Conservation (phyloP, 2,797 vertebrate species). For the Ciconia nigra region DNA sequence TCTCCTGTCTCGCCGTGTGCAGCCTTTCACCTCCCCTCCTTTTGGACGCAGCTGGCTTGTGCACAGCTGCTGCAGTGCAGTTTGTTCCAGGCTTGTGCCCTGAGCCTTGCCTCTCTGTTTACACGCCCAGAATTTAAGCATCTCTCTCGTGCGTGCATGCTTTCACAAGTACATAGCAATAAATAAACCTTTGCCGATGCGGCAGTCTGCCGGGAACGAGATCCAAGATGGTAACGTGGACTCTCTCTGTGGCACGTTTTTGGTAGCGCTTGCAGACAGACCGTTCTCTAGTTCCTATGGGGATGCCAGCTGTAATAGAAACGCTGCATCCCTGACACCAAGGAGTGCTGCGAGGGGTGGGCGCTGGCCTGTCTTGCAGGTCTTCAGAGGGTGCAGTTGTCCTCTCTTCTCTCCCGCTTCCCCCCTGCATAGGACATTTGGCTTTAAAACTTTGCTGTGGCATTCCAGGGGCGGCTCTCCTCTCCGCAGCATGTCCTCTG, state of each 20-base stretch:
- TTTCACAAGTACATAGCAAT: background rate
- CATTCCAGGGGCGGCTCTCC: background rate
- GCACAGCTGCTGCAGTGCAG: background rate
- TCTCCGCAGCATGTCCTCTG: background rate
- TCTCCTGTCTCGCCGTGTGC: background rate
- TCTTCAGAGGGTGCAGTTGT: background rate
- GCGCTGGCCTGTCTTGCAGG: background rate
- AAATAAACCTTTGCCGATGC: background rate
- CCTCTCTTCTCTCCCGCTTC: background rate
- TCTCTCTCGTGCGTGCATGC: background rate
- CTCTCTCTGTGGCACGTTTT: background rate
- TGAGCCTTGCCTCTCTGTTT: background rate
- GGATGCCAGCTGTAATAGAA: background rate
- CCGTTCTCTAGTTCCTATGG: background rate
- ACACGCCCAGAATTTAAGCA: background rate
- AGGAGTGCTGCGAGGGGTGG: background rate
- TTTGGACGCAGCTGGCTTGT: background rate
- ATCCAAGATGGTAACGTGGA: background rate
- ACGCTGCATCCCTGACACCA: rapidly evolving
- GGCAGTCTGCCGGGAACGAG: background rate
- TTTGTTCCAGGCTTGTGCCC: background rate
- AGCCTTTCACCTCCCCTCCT: background rate
- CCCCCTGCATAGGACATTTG: background rate
- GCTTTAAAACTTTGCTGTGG: background rate
- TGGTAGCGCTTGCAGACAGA: background rate